phyloP scores from a whole-genome alignment of 2,113 vertebrate genomes.

The Myrmophylax atrothorax region DNA sequence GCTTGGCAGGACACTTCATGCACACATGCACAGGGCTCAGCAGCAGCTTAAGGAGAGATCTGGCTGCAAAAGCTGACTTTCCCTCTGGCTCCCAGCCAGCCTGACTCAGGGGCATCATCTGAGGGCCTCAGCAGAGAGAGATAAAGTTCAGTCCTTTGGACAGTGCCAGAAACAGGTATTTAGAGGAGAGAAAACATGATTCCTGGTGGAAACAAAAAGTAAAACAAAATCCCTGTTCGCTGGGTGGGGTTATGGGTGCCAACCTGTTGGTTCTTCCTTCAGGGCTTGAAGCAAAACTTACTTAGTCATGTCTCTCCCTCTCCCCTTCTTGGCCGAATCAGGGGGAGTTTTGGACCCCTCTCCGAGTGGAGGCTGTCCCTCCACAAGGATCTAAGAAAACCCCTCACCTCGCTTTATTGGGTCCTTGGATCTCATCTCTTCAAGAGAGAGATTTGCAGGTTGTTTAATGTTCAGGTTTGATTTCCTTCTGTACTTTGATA shows the following conservation, averaged over 20 bases:
- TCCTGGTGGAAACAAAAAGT: neutral
- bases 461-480: conserved; percentile 52
- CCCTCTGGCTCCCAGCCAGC: neutral
- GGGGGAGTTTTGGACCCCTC: neutral
- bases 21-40: neutral
- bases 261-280: neutral
- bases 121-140: neutral
- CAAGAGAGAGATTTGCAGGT: conserved; percentile 11
- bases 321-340: neutral
- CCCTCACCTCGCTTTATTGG: neutral
- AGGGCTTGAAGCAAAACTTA: rapidly evolving
- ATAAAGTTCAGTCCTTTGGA: neutral
- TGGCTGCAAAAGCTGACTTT: neutral
- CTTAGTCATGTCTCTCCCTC: rapidly evolving
- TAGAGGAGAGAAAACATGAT: neutral
- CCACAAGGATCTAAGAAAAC: neutral
- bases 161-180: neutral
- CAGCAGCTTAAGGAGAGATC: neutral
- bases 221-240: neutral
- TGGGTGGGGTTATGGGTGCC: neutral
- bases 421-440: conserved; percentile 4
- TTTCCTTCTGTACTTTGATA: conserved; percentile 51
- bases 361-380: neutral
- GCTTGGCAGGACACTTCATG: conserved; percentile 18
- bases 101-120: neutral